A percentile compares a stretch with the other conserved stretches of the same genome.
phyloP scores from a whole-genome alignment of 2,113 vertebrate genomes.

The Globicephala melas region DNA sequence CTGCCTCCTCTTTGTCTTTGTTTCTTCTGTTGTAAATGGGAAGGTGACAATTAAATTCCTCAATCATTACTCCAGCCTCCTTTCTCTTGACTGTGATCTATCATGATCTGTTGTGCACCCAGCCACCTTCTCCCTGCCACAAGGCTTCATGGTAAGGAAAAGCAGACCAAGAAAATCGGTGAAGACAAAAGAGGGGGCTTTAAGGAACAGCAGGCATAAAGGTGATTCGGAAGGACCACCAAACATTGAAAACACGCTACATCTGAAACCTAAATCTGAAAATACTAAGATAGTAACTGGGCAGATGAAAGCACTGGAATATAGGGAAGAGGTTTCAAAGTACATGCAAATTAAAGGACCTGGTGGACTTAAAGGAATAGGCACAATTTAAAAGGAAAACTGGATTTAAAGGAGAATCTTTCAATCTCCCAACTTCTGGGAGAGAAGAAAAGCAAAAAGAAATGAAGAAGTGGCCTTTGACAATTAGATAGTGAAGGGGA shows the following conservation, averaged over 20 bases:
- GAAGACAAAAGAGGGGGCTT: background rate
- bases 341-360: background rate
- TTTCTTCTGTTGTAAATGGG: background rate
- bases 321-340: background rate
- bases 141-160: background rate
- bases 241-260: background rate
- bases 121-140: background rate
- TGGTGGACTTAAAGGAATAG: background rate
- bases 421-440: background rate
- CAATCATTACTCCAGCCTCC: background rate
- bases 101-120: background rate
- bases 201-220: background rate
- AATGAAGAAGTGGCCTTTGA: background rate
- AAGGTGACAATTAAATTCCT: background rate
- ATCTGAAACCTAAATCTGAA: background rate
- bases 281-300: background rate
- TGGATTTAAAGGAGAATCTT: constrained; percentile 7
- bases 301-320: background rate
- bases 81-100: background rate
- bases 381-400: background rate
- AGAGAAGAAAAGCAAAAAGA: background rate
- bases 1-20: background rate
- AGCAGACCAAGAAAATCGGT: background rate
- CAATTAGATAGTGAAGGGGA: background rate
- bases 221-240: background rate